Evolutionary conservation across 2,113 vertebrate species (phyloP), one percentile per base, ranked within the genome.

Genomic region (Poecile atricapillus): DNA sequence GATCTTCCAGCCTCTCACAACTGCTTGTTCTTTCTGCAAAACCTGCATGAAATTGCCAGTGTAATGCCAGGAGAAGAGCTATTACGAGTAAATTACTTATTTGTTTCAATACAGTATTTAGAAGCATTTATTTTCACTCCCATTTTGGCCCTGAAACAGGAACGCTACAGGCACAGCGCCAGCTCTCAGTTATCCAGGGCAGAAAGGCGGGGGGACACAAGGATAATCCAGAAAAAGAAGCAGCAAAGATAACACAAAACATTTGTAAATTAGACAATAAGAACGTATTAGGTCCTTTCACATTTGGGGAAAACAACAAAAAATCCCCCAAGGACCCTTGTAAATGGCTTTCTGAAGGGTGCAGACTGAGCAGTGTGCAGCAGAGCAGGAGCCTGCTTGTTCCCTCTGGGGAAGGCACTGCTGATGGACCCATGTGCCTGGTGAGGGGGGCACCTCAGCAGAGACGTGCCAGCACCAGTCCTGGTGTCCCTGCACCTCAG

Each of bases 91-190:
- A 94, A 95, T 91, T 60, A 91, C 87, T 95, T 94, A 67, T 86
- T 92, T 94, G 86, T 81, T 81, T 93, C 83, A 50, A 75, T 63
- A 85, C 77, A 79, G 68, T 58, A 47, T 69, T 94, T 84, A 87
- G 84, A 94, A 95, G 70, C 62, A 27, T 91, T 94, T 95, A 93
- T 87, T 97, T 76, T 87, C 94, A 89, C 81, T 95, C 83, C 74
- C 77, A 88, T 58, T 95, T 93, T 95, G 96, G 96, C 94, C 89
- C 63, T 53, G 81, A 60, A 91, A 87, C 62, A 94, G 53, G 69
- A 89, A 78, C 0, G 5, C 84, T 71, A n/a, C 64, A 56, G 95
- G 94, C 80, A 77, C 35, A 31, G 56, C 0, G 83, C 95, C 95
- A 97, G 8, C 86, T 81, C 91, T 78, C 83, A 83, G 81, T 93